Evolutionary conservation across 2,888 invertebrate genomes (phyloP).

Genomic region (Torymus texanus): DNA sequence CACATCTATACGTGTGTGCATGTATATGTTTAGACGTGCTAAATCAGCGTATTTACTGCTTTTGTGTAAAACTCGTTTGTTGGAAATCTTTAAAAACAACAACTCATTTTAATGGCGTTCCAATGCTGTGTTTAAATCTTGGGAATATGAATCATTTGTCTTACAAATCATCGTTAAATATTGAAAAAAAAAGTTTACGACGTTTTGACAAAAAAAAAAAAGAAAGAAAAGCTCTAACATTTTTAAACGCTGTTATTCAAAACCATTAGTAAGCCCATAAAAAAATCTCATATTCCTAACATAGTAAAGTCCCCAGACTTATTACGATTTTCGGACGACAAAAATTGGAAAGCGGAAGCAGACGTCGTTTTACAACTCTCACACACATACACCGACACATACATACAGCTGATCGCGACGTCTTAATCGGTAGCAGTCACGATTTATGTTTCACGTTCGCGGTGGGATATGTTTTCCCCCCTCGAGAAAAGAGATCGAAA

Average conservation of each 20-base stretch:
- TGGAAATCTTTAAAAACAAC: not conserved
- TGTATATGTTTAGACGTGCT: too few relatives aligned
- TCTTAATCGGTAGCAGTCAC: not conserved
- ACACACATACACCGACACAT: not conserved
- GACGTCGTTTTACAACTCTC: not conserved
- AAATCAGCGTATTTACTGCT: too few relatives aligned
- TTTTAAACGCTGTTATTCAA: too few relatives aligned
- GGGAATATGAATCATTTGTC: constrained; percentile 3
- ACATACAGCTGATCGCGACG: too few relatives aligned
- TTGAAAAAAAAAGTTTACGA: not conserved
- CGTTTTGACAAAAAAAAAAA: too few relatives aligned
- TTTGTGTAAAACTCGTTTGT: not conserved
- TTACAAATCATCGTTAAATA: not conserved
- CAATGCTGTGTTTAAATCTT: not conserved
- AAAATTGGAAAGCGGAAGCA: not conserved
- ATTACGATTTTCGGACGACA: not conserved
- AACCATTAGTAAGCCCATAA: too few relatives aligned
- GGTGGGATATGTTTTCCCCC: not conserved
- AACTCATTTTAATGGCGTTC: not conserved
- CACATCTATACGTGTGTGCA: too few relatives aligned
- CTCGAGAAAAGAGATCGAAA: not conserved
- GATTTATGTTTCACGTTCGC: not conserved
- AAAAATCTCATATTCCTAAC: too few relatives aligned
- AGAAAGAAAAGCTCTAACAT: too few relatives aligned
- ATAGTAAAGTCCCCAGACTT: not conserved